phyloP scores from a whole-genome alignment of 2,797 vertebrate species.

The Nyctibius grandis region DNA sequence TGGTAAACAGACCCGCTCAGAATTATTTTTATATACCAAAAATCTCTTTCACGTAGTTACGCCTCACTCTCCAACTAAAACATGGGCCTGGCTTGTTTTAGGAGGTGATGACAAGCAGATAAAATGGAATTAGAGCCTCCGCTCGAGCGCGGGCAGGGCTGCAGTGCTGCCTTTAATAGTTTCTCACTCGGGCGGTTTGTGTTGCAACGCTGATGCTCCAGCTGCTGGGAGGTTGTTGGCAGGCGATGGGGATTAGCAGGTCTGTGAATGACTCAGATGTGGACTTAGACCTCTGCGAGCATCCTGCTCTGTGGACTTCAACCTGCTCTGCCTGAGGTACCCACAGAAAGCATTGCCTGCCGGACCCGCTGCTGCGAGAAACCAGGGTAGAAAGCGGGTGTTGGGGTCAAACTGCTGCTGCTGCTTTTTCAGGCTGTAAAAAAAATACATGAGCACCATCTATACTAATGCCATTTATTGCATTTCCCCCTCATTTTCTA shows the following conservation, averaged over 20 bases:
- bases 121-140: constrained; percentile 3
- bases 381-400: accelerated
- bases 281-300: background rate
- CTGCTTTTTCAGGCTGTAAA: background rate
- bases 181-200: background rate
- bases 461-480: background rate
- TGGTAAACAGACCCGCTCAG: background rate
- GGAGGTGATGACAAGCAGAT: constrained; percentile 51
- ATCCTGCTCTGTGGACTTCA: background rate
- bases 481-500: background rate
- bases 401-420: background rate
- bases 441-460: background rate
- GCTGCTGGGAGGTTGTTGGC: background rate
- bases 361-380: accelerated
- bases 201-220: background rate
- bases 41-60: background rate
- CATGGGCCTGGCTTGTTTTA: constrained; percentile 14
- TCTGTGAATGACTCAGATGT: accelerated
- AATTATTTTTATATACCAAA: background rate
- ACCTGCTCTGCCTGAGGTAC: background rate
- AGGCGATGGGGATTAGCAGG: background rate
- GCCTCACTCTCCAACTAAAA: background rate
- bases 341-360: accelerated
- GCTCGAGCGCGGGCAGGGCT: background rate
- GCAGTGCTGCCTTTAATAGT: background rate